Evolutionary conservation across 2,113 vertebrate species (phyloP).

Genomic region (Sapayoa aenigma): DNA sequence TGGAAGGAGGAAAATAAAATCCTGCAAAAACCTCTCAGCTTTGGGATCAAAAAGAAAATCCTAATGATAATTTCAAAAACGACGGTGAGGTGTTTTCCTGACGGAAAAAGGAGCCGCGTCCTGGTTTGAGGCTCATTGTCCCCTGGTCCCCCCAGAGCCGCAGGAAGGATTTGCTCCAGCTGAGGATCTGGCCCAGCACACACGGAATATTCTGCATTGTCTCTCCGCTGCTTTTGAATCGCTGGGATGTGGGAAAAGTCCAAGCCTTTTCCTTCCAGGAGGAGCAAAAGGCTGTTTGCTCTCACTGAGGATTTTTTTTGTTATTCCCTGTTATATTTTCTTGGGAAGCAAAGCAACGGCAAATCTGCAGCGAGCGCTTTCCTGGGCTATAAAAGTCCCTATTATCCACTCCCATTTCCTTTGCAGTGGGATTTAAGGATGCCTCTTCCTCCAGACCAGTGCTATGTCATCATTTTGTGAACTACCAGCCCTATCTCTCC

Average conservation of each 20-base stretch:
- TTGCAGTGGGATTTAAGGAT: constrained; percentile 54
- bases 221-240: neutral
- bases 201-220: neutral
- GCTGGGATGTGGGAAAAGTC: neutral
- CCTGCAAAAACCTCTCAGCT: neutral
- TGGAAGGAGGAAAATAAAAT: neutral
- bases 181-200: neutral
- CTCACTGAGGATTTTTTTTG: neutral
- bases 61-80: accelerated
- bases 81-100: neutral
- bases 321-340: neutral
- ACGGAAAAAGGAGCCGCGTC: neutral
- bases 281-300: neutral
- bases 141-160: neutral
- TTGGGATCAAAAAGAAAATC: neutral
- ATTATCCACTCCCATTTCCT: constrained; percentile 29
- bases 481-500: constrained; percentile 48
- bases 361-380: neutral
- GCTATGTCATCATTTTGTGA: constrained; percentile 63
- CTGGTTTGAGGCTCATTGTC: neutral
- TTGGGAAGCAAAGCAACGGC: neutral
- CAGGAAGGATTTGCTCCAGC: neutral
- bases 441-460: constrained; percentile 43
- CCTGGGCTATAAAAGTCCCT: constrained; percentile 41
- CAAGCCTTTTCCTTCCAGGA: neutral